Percentiles rank a stretch among this genome's conserved stretches.
Evolutionary conservation across 1,140 invertebrate genomes (phyloP).

Genomic region (Manduca sexta): DNA sequence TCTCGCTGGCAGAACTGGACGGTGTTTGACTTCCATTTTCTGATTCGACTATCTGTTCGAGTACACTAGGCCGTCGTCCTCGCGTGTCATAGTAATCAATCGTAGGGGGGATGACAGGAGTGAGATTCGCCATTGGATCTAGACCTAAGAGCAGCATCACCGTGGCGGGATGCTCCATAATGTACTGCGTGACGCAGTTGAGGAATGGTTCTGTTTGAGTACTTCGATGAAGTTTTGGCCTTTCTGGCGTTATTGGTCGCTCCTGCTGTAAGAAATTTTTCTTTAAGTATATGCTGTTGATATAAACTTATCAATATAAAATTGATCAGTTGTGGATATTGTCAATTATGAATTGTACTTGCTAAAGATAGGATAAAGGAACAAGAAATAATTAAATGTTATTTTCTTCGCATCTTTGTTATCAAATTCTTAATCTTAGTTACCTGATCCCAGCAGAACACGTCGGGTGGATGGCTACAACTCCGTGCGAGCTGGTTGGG

Average conservation of each 20-base stretch:
- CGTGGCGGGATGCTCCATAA: slow-evolving; percentile 69
- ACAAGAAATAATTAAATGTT: too few relatives aligned
- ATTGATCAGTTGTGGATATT: too few relatives aligned
- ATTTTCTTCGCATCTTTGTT: too few relatives aligned
- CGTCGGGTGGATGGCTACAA: slow-evolving; percentile 87
- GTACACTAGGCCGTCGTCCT: slow-evolving; percentile 40
- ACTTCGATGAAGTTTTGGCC: slow-evolving; percentile 49
- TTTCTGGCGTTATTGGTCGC: slow-evolving; percentile 49
- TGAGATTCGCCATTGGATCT: slow-evolving; percentile 55
- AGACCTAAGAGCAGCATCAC: slow-evolving; percentile 68
- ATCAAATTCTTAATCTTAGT: background rate
- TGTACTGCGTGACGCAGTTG: slow-evolving; percentile 67
- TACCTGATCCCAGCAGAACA: slow-evolving; percentile 81
- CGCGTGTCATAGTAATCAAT: slow-evolving; percentile 56
- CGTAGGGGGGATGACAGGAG: slow-evolving; percentile 43
- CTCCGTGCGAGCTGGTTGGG: slow-evolving; percentile 77
- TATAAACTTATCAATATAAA: too few relatives aligned
- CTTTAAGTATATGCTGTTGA: too few relatives aligned
- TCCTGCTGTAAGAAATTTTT: slow-evolving; percentile 41
- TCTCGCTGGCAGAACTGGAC: slow-evolving; percentile 52
- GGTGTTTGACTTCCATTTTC: slow-evolving; percentile 62
- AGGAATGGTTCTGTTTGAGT: slow-evolving; percentile 70
- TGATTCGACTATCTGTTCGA: slow-evolving; percentile 62
- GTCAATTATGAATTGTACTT: too few relatives aligned
- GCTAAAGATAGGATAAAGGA: too few relatives aligned